Evolutionary conservation across 23 tunicate genomes (phyloP).

Genomic region (Halocynthia aurantium): DNA sequence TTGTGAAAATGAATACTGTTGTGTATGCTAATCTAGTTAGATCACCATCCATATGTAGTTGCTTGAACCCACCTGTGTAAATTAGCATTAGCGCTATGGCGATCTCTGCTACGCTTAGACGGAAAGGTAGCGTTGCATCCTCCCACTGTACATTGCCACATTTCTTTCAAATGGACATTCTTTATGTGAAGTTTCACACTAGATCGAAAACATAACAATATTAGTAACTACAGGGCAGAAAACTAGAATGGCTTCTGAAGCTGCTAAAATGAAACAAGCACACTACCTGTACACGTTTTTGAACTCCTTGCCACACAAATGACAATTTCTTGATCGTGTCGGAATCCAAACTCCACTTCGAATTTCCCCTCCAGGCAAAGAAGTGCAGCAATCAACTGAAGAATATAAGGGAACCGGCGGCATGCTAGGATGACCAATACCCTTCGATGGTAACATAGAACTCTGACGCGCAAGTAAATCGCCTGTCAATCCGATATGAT

Average conservation of each 20-base stretch:
- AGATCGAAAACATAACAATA: neutral
- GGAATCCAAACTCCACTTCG: conserved; percentile 96
- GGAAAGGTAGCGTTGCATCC: conserved; percentile 94
- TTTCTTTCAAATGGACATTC: conserved; percentile 90
- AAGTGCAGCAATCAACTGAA: conserved; percentile 13
- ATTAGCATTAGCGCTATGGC: conserved; percentile 90
- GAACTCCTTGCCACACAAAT: conserved; percentile 89
- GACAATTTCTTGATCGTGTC: conserved; percentile 88
- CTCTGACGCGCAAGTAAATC: too few species aligned
- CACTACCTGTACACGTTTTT: conserved; percentile 93
- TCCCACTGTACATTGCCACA: conserved; percentile 85
- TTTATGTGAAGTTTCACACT: conserved; percentile 96
- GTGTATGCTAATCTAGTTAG: too few species aligned
- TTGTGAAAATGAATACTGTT: neutral
- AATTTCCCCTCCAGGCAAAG: conserved; percentile 79
- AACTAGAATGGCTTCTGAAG: too few species aligned
- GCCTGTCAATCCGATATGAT: too few species aligned
- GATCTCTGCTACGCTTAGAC: conserved; percentile 86
- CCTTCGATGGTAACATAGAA: too few species aligned
- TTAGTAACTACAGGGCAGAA: too few species aligned
- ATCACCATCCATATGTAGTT: neutral
- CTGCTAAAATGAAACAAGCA: too few species aligned
- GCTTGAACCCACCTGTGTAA: conserved; percentile 62
- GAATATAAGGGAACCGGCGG: conserved; percentile 3
- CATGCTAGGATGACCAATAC: too few species aligned